Base-by-base conservation (phyloP, 2,113 vertebrate species). In the Probosciger aterrimus region DNA sequence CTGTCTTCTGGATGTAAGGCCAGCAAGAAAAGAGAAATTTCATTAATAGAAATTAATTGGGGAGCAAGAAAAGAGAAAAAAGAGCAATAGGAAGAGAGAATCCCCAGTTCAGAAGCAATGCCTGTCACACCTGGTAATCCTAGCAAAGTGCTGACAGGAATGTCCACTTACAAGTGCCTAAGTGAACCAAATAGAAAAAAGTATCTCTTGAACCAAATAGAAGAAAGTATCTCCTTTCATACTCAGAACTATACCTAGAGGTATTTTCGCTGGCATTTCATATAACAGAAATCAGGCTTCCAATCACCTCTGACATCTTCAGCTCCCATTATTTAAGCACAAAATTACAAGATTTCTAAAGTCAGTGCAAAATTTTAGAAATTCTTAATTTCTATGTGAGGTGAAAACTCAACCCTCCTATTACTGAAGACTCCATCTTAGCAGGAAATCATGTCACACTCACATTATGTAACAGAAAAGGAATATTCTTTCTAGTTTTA, bases 401-500 rank as follows among this genome's bases (percentile, higher is more conserved):
- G 33, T 84, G 39, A 84, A 87, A 88, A 92, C 76, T 80, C 46
- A 91, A 62, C n/a, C 44, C 60, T 88, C 46, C 62, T 79, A 37
- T 81, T 86, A 86, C 73, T 93, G 69, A 96, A 86, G 67, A 92
- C 59, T 97, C 73, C 44, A 71, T 90, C 80, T 86, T 80, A 97
- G 76, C 52, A 92, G 68, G 46, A 79, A 96, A 93, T 95, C 77
- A 96, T 88, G 94, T 95, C 92, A 96, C 14, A 33, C 84, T 96
- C 83, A 86, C 88, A 93, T 52, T 70, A 31, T 92, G 64, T 91
- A 97, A 94, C 60, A 95, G 95, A 96, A 94, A 93, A 93, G 90
- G 75, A 91, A 97, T 97, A 97, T 96, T 96, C 95, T 79, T 96
- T 96, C 95, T 79, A 57, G 37, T 97, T 89, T 97, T 95, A 91